These are phyloP conservation scores for Campoplex nolae DNA, from an alignment of 2,888 invertebrate species.

Conservation along the genomic window DNA sequence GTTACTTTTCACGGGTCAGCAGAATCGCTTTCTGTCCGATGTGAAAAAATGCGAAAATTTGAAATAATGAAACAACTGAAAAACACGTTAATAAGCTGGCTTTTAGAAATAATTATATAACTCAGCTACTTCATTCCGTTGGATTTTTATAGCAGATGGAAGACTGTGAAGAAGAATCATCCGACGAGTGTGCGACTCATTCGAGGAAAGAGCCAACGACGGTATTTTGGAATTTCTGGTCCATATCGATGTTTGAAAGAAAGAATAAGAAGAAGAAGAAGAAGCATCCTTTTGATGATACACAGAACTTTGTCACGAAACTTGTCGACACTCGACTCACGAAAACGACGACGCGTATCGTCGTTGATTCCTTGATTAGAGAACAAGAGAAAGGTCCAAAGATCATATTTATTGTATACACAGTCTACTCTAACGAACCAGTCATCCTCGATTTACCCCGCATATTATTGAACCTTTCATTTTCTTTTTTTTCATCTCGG, in stretches of 20 bases:
- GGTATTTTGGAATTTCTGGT: not conserved
- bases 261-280: not conserved
- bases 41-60: constrained; percentile 34
- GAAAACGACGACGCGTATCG: constrained; percentile 6
- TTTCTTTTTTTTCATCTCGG: constrained; percentile 35
- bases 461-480: constrained; percentile 60
- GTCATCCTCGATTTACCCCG: constrained; percentile 55
- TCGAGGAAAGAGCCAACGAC: not conserved
- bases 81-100: not conserved
- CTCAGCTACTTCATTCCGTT: not conserved
- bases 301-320: constrained; percentile 43
- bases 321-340: constrained; percentile 42
- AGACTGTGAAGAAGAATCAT: not conserved
- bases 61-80: constrained; percentile 5
- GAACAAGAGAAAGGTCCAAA: constrained; percentile 51
- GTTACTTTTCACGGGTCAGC: constrained; percentile 28
- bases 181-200: not conserved
- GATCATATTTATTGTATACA: not conserved
- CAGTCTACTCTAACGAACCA: constrained; percentile 54
- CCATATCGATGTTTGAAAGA: not conserved
- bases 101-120: not conserved
- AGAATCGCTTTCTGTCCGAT: constrained; percentile 42
- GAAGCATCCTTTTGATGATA: not conserved
- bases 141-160: not conserved
- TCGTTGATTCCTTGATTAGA: constrained; percentile 53